Conservation (phyloP, 2,113 vertebrate genomes). For the Trogon surrucura region DNA sequence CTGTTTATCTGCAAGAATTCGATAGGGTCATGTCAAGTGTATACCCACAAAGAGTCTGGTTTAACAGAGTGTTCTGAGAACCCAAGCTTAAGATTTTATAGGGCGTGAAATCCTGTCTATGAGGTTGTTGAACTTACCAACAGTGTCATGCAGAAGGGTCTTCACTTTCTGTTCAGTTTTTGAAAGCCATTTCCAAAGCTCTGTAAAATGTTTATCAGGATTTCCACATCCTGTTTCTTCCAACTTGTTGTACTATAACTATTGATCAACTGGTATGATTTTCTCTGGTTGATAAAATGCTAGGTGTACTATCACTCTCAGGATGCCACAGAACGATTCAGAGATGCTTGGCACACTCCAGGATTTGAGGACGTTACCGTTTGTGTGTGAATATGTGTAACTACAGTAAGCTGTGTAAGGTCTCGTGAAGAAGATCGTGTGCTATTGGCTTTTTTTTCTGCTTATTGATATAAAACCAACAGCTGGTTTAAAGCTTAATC, state of each 20-base stretch:
- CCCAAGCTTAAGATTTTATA: background rate
- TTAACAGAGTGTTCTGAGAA: background rate
- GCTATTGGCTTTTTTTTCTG: background rate
- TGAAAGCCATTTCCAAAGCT: background rate
- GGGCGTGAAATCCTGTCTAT: background rate
- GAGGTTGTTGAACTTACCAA: background rate
- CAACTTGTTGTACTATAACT: background rate
- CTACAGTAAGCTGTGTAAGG: background rate
- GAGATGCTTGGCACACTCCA: background rate
- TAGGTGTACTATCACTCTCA: background rate
- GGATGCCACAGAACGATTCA: background rate
- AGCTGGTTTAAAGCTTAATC: background rate
- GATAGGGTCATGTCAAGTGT: background rate
- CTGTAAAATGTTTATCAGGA: background rate
- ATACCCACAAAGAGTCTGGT: background rate
- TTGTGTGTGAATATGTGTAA: background rate
- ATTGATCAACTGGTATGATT: background rate
- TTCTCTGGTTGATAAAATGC: background rate
- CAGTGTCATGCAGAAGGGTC: background rate
- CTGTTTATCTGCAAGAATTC: background rate
- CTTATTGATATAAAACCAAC: background rate
- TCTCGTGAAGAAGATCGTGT: background rate
- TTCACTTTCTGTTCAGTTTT: background rate
- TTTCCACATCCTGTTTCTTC: background rate
- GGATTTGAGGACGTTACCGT: background rate